phyloP scores from a whole-genome alignment of 2,113 vertebrate genomes.

The Cinclus mexicanus region DNA sequence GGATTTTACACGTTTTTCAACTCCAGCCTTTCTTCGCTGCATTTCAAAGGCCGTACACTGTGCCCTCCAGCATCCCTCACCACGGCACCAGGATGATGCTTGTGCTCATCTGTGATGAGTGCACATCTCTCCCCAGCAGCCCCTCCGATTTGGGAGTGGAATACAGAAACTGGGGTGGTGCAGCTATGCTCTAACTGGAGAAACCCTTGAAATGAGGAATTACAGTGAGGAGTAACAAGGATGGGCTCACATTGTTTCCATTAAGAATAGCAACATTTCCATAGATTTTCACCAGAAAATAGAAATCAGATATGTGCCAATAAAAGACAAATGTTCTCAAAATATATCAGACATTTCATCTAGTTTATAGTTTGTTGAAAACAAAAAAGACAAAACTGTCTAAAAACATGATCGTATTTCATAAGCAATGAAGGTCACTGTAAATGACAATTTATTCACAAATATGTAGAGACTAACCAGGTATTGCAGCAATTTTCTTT shows the following conservation, averaged over 20 bases:
- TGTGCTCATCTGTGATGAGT: background rate
- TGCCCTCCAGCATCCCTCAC: background rate
- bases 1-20: background rate
- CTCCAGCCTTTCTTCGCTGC: background rate
- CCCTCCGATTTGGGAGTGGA: background rate
- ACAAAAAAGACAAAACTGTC: background rate
- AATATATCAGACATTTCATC: background rate
- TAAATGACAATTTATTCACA: background rate
- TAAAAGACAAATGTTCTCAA: background rate
- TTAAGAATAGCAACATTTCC: background rate
- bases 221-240: background rate
- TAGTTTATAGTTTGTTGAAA: background rate
- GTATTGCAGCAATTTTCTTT: conserved; percentile 6
- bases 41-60: background rate
- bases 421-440: background rate
- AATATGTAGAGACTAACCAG: background rate
- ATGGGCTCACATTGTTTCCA: background rate
- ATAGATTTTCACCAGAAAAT: background rate
- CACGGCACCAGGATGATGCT: accelerated
- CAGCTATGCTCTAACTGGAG: background rate
- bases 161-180: background rate
- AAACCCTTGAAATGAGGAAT: background rate
- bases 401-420: background rate
- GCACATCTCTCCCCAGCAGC: accelerated
- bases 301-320: background rate